These are phyloP conservation scores for Cryptosula pallasiana DNA, from an alignment of 2,888 invertebrate genomes.

Conservation along the genomic window DNA sequence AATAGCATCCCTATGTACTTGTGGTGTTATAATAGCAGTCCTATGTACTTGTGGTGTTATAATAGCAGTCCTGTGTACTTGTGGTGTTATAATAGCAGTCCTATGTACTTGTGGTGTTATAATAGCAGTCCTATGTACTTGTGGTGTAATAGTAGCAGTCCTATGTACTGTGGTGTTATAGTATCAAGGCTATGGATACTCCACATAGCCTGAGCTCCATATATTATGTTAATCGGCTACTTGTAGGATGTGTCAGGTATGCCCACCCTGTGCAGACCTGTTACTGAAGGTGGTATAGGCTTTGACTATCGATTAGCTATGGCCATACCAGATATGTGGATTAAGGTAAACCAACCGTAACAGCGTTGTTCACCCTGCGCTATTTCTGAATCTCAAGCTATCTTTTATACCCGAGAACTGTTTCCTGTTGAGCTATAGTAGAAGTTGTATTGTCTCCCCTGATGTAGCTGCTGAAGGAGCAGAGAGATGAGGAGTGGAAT, in stretches of 20 bases:
- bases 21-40: neutral
- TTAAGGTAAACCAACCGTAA: too few species aligned
- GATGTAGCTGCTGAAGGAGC: conserved; percentile 55
- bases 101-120: neutral
- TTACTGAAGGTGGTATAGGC: conserved; percentile 86
- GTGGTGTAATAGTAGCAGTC: neutral
- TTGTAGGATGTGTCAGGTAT: conserved; percentile 91
- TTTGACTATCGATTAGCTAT: conserved; percentile 96
- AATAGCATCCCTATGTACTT: neutral
- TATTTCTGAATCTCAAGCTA: too few species aligned
- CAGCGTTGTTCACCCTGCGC: too few species aligned
- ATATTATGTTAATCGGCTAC: too few species aligned
- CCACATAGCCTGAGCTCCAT: too few species aligned
- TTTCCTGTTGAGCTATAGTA: too few species aligned
- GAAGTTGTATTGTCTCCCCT: too few species aligned
- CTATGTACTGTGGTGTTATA: too few species aligned
- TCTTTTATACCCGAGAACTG: too few species aligned
- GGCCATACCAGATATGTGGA: conserved; percentile 99
- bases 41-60: neutral
- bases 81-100: neutral
- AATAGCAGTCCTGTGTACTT: too few species aligned
- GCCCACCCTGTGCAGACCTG: conserved; percentile 92
- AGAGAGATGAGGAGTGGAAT: conserved; percentile 87
- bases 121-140: neutral
- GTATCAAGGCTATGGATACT: too few species aligned